A percentile compares a stretch with the other conserved stretches of the same genome.
Conservation (phyloP, 2,113 vertebrate genomes). For the Collichthys lucidus region DNA sequence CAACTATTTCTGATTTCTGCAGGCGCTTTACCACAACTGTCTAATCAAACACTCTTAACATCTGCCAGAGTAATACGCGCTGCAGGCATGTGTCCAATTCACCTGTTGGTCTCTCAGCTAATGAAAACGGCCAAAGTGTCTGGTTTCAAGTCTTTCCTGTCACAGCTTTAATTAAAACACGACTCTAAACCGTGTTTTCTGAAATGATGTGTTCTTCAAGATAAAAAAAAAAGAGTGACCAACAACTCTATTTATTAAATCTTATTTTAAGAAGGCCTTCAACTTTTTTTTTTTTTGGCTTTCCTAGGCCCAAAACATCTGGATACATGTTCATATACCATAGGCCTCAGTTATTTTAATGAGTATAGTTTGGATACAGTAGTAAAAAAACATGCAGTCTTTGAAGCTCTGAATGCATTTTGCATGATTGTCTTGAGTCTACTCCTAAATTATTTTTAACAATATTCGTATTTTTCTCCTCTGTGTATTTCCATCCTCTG, state of each 20-base stretch:
- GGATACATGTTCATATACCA: slow-evolving; percentile 40
- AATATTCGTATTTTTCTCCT: slow-evolving; percentile 13
- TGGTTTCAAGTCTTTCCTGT: slow-evolving; percentile 44
- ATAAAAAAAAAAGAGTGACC: not conserved
- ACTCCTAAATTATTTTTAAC: slow-evolving; percentile 29
- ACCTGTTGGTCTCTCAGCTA: slow-evolving; percentile 72
- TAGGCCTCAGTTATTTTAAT: slow-evolving; percentile 56
- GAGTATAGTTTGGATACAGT: slow-evolving; percentile 36
- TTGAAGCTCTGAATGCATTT: slow-evolving; percentile 44
- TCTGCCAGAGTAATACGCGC: slow-evolving; percentile 64
- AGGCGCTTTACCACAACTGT: slow-evolving; percentile 63
- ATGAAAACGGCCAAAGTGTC: slow-evolving; percentile 53
- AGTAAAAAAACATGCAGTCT: slow-evolving; percentile 36
- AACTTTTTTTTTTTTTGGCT: not conserved
- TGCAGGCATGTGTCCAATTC: slow-evolving; percentile 68
- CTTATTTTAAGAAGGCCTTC: slow-evolving; percentile 4
- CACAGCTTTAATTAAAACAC: slow-evolving; percentile 48
- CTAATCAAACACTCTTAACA: slow-evolving; percentile 72
- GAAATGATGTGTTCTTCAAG: slow-evolving; percentile 2
- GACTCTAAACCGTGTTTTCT: slow-evolving; percentile 40
- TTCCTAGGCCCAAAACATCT: slow-evolving; percentile 35
- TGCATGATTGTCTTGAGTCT: not conserved
- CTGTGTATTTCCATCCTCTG: slow-evolving; percentile 1
- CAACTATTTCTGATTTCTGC: slow-evolving; percentile 70
- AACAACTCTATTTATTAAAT: not conserved